Evolutionary conservation across 2,113 vertebrate species (phyloP).

Genomic region (Rissa tridactyla): DNA sequence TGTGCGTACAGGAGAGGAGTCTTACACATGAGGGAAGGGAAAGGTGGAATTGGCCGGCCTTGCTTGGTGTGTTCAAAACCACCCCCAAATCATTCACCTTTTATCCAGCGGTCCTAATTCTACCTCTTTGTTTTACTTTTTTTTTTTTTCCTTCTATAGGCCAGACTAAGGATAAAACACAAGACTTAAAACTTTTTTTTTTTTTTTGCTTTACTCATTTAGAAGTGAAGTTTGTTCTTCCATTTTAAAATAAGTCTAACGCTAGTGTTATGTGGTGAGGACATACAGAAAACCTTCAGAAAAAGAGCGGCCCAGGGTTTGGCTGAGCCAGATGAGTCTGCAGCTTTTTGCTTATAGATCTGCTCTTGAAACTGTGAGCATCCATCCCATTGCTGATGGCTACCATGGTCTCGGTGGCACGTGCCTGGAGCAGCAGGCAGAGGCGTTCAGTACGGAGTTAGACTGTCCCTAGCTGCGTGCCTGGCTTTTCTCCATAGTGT

Average conservation of each 20-base stretch:
- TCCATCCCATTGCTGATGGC: background rate
- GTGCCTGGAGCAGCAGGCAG: accelerated
- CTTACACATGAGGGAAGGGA: background rate
- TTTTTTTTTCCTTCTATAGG: background rate
- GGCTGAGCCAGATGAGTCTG: background rate
- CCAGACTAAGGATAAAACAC: background rate
- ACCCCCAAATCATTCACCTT: background rate
- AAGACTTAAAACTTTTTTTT: background rate
- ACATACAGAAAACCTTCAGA: background rate
- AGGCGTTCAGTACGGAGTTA: accelerated
- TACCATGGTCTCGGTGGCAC: accelerated
- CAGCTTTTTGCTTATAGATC: background rate
- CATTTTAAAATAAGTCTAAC: background rate
- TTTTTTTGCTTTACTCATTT: background rate
- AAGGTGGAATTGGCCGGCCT: background rate
- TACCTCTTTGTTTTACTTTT: background rate
- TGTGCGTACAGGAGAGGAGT: background rate
- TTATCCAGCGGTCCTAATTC: background rate
- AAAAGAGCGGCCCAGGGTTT: background rate
- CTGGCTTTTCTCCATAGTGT: background rate
- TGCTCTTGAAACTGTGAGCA: background rate
- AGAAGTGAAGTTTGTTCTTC: background rate
- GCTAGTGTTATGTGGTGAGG: accelerated
- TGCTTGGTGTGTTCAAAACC: background rate
- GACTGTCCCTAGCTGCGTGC: background rate